phyloP scores from a whole-genome alignment of 1,140 invertebrate genomes.

The Drosophila kohkoa region DNA sequence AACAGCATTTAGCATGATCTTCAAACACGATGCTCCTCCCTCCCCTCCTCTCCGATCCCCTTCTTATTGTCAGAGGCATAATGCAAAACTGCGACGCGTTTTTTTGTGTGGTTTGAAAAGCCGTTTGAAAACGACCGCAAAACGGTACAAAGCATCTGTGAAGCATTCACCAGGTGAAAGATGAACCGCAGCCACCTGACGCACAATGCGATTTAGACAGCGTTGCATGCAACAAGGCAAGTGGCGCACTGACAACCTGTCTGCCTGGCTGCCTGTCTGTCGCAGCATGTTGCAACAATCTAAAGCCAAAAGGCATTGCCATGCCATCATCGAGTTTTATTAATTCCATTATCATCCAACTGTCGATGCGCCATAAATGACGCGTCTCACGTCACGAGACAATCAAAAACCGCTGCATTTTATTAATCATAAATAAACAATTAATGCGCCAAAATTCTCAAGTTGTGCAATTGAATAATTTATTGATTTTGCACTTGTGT shows the following conservation, averaged over 20 bases:
- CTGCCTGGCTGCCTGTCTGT: conserved; percentile 12
- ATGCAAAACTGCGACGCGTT: conserved; percentile 23
- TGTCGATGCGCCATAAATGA: not conserved
- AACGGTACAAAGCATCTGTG: conserved; percentile 57
- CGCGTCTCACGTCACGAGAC: not conserved
- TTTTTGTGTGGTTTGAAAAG: conserved; percentile 38
- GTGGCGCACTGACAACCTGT: conserved; percentile 27
- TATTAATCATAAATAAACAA: conserved; percentile 14
- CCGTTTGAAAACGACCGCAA: conserved; percentile 52
- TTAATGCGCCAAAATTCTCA: conserved; percentile 15
- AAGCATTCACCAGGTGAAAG: conserved; percentile 73
- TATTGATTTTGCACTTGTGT: not conserved
- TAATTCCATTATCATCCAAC: conserved; percentile 10
- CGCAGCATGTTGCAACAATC: conserved; percentile 29
- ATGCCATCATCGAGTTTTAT: conserved; percentile 13
- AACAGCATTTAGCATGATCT: conserved; percentile 46
- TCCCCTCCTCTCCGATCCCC: not conserved
- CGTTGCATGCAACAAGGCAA: conserved; percentile 31
- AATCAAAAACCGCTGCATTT: not conserved
- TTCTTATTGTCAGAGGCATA: not conserved
- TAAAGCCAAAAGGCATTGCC: conserved; percentile 6
- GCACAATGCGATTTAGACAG: conserved; percentile 58
- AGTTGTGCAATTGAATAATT: conserved; percentile 17
- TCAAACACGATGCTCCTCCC: conserved; percentile 22
- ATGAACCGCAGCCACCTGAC: conserved; percentile 59